Conservation (phyloP, 1,140 invertebrate genomes). For the Drosophila albomicans region DNA sequence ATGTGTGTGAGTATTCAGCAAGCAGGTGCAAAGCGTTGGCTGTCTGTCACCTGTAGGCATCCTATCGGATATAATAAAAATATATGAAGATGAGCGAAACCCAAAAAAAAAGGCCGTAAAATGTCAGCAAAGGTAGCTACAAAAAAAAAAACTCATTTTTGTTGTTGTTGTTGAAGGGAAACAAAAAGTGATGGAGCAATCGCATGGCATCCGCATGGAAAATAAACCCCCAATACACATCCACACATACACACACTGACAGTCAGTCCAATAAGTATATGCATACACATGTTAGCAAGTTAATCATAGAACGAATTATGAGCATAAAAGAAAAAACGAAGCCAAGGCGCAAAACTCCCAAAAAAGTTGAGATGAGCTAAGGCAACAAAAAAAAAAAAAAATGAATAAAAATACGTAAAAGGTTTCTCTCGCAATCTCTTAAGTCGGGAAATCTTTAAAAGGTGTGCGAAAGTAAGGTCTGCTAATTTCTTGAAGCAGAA, state of each 20-base stretch:
- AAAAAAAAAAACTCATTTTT: not conserved
- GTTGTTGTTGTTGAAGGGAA: not conserved
- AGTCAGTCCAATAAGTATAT: not conserved
- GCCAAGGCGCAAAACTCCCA: conserved; percentile 15
- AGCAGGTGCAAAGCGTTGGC: conserved; percentile 4
- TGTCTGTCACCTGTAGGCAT: conserved; percentile 44
- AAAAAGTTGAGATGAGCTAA: conserved; percentile 3
- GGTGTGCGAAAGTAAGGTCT: not conserved
- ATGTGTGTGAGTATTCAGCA: not conserved
- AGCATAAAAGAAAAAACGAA: conserved; percentile 7
- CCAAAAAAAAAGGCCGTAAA: conserved; percentile 9
- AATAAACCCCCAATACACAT: not conserved
- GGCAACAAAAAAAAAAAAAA: not conserved
- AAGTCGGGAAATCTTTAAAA: conserved; percentile 6
- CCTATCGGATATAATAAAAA: conserved; percentile 36
- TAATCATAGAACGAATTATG: conserved; percentile 36
- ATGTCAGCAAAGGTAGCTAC: not conserved
- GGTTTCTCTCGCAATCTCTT: conserved; percentile 1
- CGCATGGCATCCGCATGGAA: conserved; percentile 4
- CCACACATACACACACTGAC: not conserved
- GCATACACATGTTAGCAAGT: conserved; percentile 23
- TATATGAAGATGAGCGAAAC: conserved; percentile 28
- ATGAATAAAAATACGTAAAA: not conserved
- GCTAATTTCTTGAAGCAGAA: not conserved
- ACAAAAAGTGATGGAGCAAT: conserved; percentile 10